These are phyloP conservation scores for Amblyteles armatorius DNA, from an alignment of 2,888 invertebrate genomes.

Conservation along the genomic window DNA sequence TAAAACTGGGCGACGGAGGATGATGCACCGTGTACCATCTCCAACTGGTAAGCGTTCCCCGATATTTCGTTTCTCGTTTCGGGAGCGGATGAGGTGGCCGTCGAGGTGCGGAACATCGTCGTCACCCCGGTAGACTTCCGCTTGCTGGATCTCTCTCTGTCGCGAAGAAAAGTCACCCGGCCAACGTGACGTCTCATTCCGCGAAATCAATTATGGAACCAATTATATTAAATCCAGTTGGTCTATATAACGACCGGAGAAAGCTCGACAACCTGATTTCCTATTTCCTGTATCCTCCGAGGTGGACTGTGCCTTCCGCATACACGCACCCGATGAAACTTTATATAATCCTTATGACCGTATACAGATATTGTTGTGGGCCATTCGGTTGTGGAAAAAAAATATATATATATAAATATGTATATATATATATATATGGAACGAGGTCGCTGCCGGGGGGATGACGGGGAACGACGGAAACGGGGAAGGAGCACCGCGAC, in stretches of 20 bases:
- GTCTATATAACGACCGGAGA: neutral
- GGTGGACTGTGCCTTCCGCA: neutral
- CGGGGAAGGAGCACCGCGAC: neutral
- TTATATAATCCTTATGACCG: neutral
- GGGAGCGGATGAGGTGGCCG: neutral
- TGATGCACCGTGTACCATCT: conserved; percentile 5
- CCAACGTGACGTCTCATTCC: neutral
- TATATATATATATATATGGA: conserved; percentile 3
- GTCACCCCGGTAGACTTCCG: conserved; percentile 13
- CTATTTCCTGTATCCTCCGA: neutral
- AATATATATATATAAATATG: neutral
- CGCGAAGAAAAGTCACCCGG: conserved; percentile 8
- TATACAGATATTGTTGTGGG: neutral
- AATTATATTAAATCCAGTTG: conserved; percentile 38
- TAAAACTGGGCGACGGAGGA: conserved; percentile 1
- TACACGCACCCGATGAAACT: neutral
- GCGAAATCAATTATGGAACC: conserved; percentile 5
- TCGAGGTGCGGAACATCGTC: conserved; percentile 43
- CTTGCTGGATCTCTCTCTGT: neutral
- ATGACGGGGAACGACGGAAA: conserved; percentile 10
- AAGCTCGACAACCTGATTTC: too few relatives aligned
- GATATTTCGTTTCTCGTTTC: conserved; percentile 56
- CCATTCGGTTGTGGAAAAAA: conserved; percentile 4
- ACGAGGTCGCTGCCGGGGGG: conserved; percentile 15
- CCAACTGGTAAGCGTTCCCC: conserved; percentile 20